Conservation (phyloP, 2,797 vertebrate species). For the Rhyacichthys aspro region DNA sequence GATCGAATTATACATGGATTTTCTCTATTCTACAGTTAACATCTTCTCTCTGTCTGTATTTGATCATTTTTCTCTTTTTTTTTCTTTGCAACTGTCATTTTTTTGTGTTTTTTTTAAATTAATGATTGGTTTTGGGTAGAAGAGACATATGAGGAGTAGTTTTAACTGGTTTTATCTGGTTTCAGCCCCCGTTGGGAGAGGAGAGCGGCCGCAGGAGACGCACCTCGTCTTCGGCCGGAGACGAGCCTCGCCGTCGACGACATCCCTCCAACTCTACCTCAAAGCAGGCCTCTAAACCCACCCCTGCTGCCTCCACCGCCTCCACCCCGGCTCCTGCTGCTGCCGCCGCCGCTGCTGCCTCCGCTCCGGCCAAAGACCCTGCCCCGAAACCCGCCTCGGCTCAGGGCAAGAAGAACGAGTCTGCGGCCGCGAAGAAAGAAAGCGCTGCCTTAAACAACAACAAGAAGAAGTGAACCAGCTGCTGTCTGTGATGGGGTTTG, state of each 20-base stretch:
- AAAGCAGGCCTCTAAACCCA: conserved; percentile 54
- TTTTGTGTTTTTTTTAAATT: no score
- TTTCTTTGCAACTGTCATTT: no score
- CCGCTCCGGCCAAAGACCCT: conserved; percentile 58
- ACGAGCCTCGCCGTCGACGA: conserved; percentile 78
- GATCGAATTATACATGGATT: no score
- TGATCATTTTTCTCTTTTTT: no score
- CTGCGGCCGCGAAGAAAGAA: conserved; percentile 66
- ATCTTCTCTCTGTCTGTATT: no score
- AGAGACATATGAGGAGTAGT: no score
- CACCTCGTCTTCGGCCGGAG: conserved; percentile 77
- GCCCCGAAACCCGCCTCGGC: conserved; percentile 50
- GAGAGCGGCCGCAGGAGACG: conserved; percentile 84
- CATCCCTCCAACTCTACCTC: conserved; percentile 78
- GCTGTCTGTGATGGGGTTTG: conserved; percentile 6
- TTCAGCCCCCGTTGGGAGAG: conserved; percentile 90
- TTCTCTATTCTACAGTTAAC: no score
- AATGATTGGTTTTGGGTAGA: no score
- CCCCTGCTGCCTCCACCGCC: conserved; percentile 48
- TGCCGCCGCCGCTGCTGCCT: conserved; percentile 50
- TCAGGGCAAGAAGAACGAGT: conserved; percentile 62
- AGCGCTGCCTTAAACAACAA: conserved; percentile 55
- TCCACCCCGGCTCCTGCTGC: conserved; percentile 9
- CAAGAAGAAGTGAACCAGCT: conserved; percentile 44
- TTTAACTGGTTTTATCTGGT: background rate